Evolutionary conservation across 2,888 invertebrate species (phyloP), one percentile per base, ranked within the genome.

Genomic region (Pegoplata infirma): DNA sequence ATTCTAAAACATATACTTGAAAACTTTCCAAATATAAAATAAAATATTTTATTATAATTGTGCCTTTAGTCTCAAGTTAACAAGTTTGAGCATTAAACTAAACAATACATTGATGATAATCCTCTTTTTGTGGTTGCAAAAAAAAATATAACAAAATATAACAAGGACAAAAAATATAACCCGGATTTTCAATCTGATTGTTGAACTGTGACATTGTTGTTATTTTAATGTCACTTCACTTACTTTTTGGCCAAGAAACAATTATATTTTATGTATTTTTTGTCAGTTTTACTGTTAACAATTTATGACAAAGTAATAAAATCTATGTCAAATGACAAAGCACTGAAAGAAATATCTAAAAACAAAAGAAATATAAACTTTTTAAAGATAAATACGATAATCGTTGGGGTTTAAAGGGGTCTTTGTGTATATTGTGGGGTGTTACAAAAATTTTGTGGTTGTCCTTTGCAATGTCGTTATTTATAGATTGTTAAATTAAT

Each of bases 251-350:
- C 36, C 2, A 40, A 36, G 12, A 32, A 47, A 46, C 44, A 55
- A 55, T 67, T 55, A 32, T 16, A 32, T 46, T 21, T 56, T 2
- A 55, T 32, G 46, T 0, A 21, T 56, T 44, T 56, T 40, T 40
- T 5, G 7, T 67, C 55, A 32, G 17, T 32, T 46, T 19, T 32
- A 40, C 46, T 47, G 21, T 23, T 36, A 19, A 59, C 25, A 49
- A 40, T 68, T 68, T 58, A 58, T 58, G 47, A 40, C 68, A 59
- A 12, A 17, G 49, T 17, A 51, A 69, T 40, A 51, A 59, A 40
- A 40, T 51, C 17, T 40, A 6, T 69, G 25, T 19, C 49, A 4
- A 36, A 46, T 36, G 25, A 19, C 32, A 56, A 19, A 19, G 36
- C n/a, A 40, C 36, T 40, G 21, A 46, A 51, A 40, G 10, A 40